Evolutionary conservation across 2,797 vertebrate species (phyloP), one percentile per base, ranked within the genome.

Genomic region (Lemur catta): DNA sequence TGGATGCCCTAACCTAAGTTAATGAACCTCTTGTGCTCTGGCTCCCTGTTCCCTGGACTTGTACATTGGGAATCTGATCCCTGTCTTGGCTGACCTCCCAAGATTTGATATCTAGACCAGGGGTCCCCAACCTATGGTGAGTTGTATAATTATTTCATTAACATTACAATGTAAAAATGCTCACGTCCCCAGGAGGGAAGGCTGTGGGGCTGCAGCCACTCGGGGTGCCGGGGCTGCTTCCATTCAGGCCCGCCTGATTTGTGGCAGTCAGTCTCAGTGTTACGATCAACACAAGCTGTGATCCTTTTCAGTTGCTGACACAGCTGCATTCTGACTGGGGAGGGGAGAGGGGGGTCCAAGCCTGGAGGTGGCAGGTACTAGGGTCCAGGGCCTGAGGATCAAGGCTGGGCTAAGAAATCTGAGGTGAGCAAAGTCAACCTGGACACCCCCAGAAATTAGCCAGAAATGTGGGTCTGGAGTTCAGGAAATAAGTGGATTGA

Each of bases 61-160:
- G 75, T 35, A 67, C 30, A 92, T 6, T 41, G 52, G 65, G 59
- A 93, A 94, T 94, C 69, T 71, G 92, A 96, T 90, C 79, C 48
- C 30, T 13, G 52, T 41, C 65, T 93, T 90, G 92, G 92, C 80
- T 88, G 79, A 72, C 38, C 84, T 94, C 79, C 38, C 65, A 84
- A 48, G 84, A 94, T 72, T 30, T 93, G 87, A 75, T 43, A 79
- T 93, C 90, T 79, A 84, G 79, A 92, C 87, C 87, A 97, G 52
- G 52, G 52, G 43, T 55, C 52, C 20, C 52, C 52, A 55, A 55
- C 52, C 20, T 22, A 55, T 55, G 18, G 22, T 55, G 52, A 55
- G 52, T 52, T 52, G 50, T 52, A 52, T 52, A 52, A 52, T 52
- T 52, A 52, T 52, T 52, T 52, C 50, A 52, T 52, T 52, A 52